Conservation (phyloP, 2,797 vertebrate genomes). For the Pseudochirops cupreus region DNA sequence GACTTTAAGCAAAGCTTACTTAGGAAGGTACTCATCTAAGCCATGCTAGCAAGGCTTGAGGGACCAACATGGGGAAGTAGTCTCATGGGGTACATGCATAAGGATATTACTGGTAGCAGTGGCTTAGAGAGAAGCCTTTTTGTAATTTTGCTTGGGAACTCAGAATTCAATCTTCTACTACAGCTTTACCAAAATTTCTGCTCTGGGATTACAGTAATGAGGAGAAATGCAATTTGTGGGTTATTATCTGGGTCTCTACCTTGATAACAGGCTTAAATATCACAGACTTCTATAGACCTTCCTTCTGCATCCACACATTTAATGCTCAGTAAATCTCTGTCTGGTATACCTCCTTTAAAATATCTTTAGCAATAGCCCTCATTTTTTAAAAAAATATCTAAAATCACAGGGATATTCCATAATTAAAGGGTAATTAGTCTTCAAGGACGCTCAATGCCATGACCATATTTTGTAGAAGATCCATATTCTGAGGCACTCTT, state of each 20-base stretch:
- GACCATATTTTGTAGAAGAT: not conserved
- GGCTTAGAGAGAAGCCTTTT: conserved; percentile 7
- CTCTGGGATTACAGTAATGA: not conserved
- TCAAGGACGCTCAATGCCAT: not conserved
- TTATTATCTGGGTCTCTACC: not conserved
- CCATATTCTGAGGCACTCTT: not conserved
- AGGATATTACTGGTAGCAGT: not conserved
- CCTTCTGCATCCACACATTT: not conserved
- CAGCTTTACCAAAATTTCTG: not conserved
- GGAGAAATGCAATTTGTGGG: not conserved
- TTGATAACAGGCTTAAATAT: not conserved
- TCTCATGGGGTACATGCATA: not conserved
- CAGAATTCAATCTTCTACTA: not conserved
- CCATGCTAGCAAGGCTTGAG: not conserved
- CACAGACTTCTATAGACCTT: not conserved
- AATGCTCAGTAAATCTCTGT: not conserved
- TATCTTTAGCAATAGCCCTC: not conserved
- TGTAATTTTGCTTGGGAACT: not conserved
- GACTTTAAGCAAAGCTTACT: conserved; percentile 25
- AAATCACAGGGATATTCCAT: not conserved
- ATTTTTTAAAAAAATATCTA: not conserved
- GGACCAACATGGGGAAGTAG: not conserved
- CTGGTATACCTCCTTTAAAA: not conserved
- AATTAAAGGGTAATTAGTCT: not conserved
- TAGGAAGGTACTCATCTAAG: not conserved